Evolutionary conservation across 2,797 vertebrate genomes (phyloP), one percentile per base, ranked within the genome.

Genomic region (Spondyliosoma cantharus): DNA sequence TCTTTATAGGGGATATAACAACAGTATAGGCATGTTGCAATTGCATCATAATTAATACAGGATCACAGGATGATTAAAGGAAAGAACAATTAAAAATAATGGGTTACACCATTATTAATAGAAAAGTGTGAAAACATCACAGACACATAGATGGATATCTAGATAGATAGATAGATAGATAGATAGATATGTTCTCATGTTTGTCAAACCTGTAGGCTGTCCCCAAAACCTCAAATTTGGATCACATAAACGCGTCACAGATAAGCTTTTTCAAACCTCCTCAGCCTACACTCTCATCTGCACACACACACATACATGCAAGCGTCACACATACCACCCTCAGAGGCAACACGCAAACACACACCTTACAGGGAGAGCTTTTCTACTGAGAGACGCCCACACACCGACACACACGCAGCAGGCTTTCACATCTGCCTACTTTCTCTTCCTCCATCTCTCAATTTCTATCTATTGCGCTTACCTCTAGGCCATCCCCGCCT

Each of bases 391-490:
- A 85, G 88, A 87, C 83, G 2, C 90, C 81, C 82, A 90, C 86
- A 43, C 80, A 58, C 46, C 2, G 0, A 74, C 69, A 76, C 69
- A 76, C 72, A 69, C 74, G 54, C 76, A 63, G n/a, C 24, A 69
- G 74, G 81, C 80, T 91, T 91, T 90, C 84, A 87, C 67, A 89
- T 88, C 83, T 73, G 74, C 93, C 92, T 84, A 90, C 91, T 80
- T 70, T 81, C 82, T 86, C 84, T 90, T 80, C 77, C 88, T 90
- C 80, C 77, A 16, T 46, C 62, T 83, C 83, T 86, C 82, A 73
- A 80, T 86, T 88, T 90, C 82, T 90, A 60, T 84, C 78, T 82
- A 54, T 61, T 32, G 22, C 29, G 43, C 87, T 85, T 84, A 65
- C 15, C 70, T 48, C 14, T 22, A 80, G 83, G 86, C 87, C 85